Evolutionary conservation across 2,797 vertebrate genomes (phyloP), one percentile per base, ranked within the genome.

Genomic region (Acanthornis magna): DNA sequence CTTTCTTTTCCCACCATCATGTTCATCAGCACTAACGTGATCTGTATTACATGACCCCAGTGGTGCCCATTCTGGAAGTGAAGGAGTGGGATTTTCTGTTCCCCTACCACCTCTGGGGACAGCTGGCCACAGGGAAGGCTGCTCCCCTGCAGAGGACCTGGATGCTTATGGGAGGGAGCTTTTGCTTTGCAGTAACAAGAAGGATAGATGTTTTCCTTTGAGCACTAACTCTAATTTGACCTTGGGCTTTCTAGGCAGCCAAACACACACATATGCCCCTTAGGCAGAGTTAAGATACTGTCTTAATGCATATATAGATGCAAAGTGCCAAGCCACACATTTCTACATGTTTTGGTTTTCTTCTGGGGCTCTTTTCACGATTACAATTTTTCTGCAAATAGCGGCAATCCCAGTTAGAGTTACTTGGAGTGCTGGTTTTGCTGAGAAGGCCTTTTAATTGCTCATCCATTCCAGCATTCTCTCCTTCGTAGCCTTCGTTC

Each of bases 1-100:
- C 10, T 58, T 75, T n/a, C 42, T 70, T 84, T 70, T 67, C 62
- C 27, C 25, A 47, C 16, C 19, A 7, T 14, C 23, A 2, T 3
- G 27, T 30, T 82, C 19, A 30, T 34, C 0, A 1, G 26, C 34
- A 57, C n/a, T n/a, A 19, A 36, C 0, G 0, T 25, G 58, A 38
- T 7, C 42, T 63, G 45, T 63, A 25, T 19, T 45, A 20, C 23
- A 15, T 9, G 29, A 94, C 32, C 14, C 9, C 30, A 18, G 32
- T 2, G 5, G 19, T 50, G 11, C 12, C 21, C 16, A 25, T 20
- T 16, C 72, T 43, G 30, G 36, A 85, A 30, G 34, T 30, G 75
- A 79, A 79, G 17, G 16, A 15, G 7, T 29, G 36, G 25, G 32
- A 63, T 27, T 50, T 73, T 73, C 45, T 61, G 14, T 58, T 89